Percentiles rank a stretch among this genome's conserved stretches.
These are phyloP conservation scores for Drosophila novamexicana DNA, from an alignment of 1,140 invertebrate species.

Conservation along the genomic window DNA sequence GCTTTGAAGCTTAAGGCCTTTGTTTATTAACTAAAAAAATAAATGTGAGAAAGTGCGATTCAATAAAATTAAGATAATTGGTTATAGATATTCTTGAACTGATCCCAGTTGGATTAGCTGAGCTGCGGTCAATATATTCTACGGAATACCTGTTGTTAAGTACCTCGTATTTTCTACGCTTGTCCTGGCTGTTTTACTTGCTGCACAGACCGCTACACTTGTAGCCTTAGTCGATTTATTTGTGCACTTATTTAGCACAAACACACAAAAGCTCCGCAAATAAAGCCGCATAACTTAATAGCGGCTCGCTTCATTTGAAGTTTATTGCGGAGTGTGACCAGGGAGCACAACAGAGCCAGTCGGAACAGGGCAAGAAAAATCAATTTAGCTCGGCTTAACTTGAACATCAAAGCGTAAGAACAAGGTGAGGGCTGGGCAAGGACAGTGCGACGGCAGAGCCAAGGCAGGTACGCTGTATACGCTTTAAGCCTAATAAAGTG, in stretches of 20 bases:
- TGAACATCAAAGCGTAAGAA: conserved; percentile 74
- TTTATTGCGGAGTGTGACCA: conserved; percentile 63
- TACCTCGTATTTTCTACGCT: conserved; percentile 7
- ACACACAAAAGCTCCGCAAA: conserved; percentile 50
- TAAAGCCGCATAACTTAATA: conserved; percentile 81
- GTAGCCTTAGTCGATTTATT: conserved; percentile 73
- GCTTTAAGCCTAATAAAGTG: conserved; percentile 79
- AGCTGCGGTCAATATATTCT: neutral
- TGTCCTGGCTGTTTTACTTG: conserved; percentile 33
- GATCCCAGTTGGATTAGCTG: conserved; percentile 24
- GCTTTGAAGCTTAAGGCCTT: neutral
- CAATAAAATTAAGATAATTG: conserved; percentile 15
- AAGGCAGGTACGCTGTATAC: conserved; percentile 39
- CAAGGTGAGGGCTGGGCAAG: conserved; percentile 23
- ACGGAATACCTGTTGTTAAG: conserved; percentile 12
- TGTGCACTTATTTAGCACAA: conserved; percentile 74
- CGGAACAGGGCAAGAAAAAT: conserved; percentile 57
- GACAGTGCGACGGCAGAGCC: neutral
- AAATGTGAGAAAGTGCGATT: neutral
- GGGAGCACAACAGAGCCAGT: conserved; percentile 52
- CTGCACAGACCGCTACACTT: conserved; percentile 44
- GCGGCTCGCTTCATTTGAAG: conserved; percentile 76
- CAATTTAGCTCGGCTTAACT: conserved; percentile 76
- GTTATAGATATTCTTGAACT: conserved; percentile 22
- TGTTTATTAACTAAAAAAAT: neutral